Percentiles rank a stretch among this genome's conserved stretches.
These are phyloP conservation scores for Burhinus bistriatus DNA, from an alignment of 2,113 vertebrate species.

Conservation along the genomic window DNA sequence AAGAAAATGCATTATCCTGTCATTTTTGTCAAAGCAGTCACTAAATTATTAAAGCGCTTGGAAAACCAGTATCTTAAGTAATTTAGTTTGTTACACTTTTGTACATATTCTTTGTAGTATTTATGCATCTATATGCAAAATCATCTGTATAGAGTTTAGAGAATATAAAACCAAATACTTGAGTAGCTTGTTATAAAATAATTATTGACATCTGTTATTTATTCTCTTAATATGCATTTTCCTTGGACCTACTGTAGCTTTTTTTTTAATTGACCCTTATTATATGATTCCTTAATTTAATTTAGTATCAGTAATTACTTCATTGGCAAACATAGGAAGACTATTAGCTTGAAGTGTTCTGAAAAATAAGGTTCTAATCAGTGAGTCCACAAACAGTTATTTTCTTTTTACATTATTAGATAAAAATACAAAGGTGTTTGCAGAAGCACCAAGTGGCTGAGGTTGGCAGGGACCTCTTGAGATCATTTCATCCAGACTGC, in stretches of 20 bases:
- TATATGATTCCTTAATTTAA: not conserved
- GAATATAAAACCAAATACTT: not conserved
- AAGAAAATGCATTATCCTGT: not conserved
- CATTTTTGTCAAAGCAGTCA: not conserved
- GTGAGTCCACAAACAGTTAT: rapidly evolving
- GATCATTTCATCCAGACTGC: not conserved
- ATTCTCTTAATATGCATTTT: not conserved
- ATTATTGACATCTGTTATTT: not conserved
- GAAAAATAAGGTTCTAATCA: not conserved
- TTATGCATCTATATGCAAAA: not conserved
- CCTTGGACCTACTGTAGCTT: not conserved
- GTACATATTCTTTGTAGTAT: not conserved
- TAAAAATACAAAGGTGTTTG: not conserved
- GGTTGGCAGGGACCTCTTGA: not conserved
- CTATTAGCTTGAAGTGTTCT: not conserved
- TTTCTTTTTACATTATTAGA: not conserved
- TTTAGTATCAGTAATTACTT: not conserved
- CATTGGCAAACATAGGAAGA: not conserved
- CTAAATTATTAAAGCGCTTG: not conserved
- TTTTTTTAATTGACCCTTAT: not conserved
- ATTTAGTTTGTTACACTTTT: not conserved
- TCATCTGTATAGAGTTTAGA: not conserved
- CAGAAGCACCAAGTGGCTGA: not conserved
- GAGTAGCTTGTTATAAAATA: not conserved
- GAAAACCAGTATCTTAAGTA: not conserved